These are phyloP conservation scores for Chironomus tepperi DNA, from an alignment of 1,140 invertebrate species.

Conservation along the genomic window DNA sequence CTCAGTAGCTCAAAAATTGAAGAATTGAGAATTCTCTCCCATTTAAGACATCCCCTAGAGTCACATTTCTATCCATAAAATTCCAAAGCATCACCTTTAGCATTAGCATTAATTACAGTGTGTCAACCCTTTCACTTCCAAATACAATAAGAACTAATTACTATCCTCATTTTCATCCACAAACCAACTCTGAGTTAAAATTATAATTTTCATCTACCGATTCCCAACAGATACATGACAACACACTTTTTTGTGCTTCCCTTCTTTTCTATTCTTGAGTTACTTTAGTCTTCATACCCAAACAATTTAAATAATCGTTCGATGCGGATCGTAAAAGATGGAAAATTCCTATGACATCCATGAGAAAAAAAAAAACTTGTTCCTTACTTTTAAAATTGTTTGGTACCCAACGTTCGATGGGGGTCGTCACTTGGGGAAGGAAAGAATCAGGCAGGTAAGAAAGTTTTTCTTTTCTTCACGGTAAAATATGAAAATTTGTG, in stretches of 20 bases:
- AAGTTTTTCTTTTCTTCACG: neutral
- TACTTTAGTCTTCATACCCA: neutral
- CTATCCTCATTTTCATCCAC: too few relatives aligned
- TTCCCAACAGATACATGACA: neutral
- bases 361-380: neutral
- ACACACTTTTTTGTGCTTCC: neutral
- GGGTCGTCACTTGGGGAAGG: neutral
- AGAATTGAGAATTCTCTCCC: too few relatives aligned
- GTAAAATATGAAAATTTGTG: too few relatives aligned
- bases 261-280: neutral
- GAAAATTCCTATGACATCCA: constrained; percentile 12
- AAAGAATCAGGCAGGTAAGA: neutral
- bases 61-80: too few relatives aligned
- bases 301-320: constrained; percentile 17
- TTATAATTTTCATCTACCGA: too few relatives aligned
- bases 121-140: too few relatives aligned
- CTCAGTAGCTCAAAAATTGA: too few relatives aligned
- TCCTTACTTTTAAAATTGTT: neutral
- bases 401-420: neutral
- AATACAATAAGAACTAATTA: too few relatives aligned
- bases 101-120: too few relatives aligned
- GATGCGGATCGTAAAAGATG: constrained; percentile 19
- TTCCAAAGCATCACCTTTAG: too few relatives aligned
- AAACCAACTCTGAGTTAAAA: too few relatives aligned
- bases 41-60: too few relatives aligned